These are phyloP conservation scores for Tridacna crocea DNA, from an alignment of 2,888 invertebrate genomes.

Conservation along the genomic window DNA sequence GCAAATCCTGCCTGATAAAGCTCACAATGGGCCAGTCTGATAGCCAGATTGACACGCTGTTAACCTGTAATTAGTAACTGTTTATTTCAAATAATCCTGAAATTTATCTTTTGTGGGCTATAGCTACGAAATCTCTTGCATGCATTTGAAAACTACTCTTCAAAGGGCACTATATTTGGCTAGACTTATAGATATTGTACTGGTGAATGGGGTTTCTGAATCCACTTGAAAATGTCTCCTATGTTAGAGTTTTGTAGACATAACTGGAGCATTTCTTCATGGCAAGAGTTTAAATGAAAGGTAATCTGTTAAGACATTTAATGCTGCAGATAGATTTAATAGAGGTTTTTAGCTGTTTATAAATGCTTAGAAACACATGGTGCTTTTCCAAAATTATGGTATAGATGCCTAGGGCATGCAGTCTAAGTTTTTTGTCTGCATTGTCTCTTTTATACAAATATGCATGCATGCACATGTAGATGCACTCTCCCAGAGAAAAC, in stretches of 20 bases:
- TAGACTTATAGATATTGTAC: background rate
- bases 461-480: no score
- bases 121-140: background rate
- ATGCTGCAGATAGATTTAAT: no score
- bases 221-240: background rate
- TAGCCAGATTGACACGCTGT: constrained; percentile 15
- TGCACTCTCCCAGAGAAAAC: no score
- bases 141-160: constrained; percentile 12
- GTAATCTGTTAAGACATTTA: constrained; percentile 2
- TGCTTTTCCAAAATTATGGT: no score
- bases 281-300: background rate
- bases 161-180: background rate
- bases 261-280: background rate
- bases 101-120: constrained; percentile 10
- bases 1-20: constrained; percentile 9
- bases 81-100: constrained; percentile 17
- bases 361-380: no score
- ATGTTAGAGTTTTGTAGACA: background rate
- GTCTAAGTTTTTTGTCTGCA: no score
- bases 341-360: no score
- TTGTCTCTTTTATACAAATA: no score
- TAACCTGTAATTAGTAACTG: constrained; percentile 26
- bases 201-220: background rate
- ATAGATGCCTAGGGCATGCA: no score
- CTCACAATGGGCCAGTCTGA: constrained; percentile 1